Percentiles rank a stretch among this genome's conserved stretches.
Conservation (phyloP, 1,140 invertebrate genomes). For the Heliothis virescens region DNA sequence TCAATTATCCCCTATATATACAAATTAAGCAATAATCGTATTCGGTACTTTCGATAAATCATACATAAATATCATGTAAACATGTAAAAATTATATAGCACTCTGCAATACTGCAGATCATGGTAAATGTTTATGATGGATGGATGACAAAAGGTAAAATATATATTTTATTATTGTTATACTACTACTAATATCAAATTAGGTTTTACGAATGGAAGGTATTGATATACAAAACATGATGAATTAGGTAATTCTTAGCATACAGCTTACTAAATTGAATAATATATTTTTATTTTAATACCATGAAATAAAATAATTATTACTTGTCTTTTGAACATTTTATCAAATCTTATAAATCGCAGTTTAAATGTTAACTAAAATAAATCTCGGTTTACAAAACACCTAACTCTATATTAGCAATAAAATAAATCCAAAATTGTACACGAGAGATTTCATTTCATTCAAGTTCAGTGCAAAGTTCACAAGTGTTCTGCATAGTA, state of each 20-base stretch:
- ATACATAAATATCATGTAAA: conserved; percentile 26
- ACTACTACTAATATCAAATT: conserved; percentile 47
- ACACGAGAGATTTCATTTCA: conserved; percentile 62
- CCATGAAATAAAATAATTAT: conserved; percentile 32
- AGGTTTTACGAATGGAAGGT: conserved; percentile 39
- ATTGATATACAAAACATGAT: conserved; percentile 18
- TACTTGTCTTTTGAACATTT: conserved; percentile 42
- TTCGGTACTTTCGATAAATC: conserved; percentile 46
- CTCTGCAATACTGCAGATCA: conserved; percentile 16
- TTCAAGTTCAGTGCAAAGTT: conserved; percentile 62
- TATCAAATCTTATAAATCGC: conserved; percentile 46
- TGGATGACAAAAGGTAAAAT: conserved; percentile 30
- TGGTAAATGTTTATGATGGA: conserved; percentile 24
- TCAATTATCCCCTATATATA: conserved; percentile 54
- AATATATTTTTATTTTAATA: conserved; percentile 9
- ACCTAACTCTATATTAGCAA: conserved; percentile 59
- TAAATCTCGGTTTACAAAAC: conserved; percentile 59
- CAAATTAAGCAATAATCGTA: conserved; percentile 54
- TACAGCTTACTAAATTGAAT: conserved; percentile 15
- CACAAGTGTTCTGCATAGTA: conserved; percentile 57
- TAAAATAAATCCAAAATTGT: conserved; percentile 63
- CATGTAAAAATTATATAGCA: conserved; percentile 30
- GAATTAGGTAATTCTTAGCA: conserved; percentile 28
- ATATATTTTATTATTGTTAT: neutral
- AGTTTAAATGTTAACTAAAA: conserved; percentile 43